Evolutionary conservation across 2,113 vertebrate genomes (phyloP).

Genomic region (Peromyscus leucopus): DNA sequence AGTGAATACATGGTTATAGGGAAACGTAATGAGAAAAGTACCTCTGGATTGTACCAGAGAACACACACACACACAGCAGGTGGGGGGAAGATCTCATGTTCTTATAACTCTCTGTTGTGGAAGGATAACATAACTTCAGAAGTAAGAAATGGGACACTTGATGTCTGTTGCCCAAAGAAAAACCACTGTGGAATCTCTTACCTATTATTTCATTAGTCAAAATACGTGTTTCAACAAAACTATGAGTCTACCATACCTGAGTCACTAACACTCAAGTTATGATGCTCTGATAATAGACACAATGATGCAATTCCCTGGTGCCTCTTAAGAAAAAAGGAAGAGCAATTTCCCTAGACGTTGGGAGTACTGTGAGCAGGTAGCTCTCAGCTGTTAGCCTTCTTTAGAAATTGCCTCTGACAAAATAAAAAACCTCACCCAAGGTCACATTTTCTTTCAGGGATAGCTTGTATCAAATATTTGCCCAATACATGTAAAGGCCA

Average conservation of each 20-base stretch:
- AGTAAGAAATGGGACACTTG: constrained; percentile 23
- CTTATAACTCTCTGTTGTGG: background rate
- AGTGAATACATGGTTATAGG: background rate
- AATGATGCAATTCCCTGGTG: background rate
- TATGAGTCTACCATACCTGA: background rate
- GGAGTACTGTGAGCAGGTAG: background rate
- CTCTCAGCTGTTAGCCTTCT: background rate
- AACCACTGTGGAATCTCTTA: background rate
- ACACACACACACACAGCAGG: background rate
- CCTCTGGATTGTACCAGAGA: background rate
- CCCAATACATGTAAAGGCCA: background rate
- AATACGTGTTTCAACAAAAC: background rate
- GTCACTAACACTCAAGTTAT: constrained; percentile 17
- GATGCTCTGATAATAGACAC: background rate
- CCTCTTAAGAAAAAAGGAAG: background rate
- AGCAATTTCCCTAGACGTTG: background rate
- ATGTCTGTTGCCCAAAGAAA: constrained; percentile 47
- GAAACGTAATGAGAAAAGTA: constrained; percentile 43
- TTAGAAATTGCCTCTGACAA: background rate
- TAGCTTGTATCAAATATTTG: background rate
- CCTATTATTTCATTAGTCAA: background rate
- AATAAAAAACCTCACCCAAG: background rate
- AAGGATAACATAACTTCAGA: background rate
- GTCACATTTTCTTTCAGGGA: background rate
- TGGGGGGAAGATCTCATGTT: background rate